Conservation (phyloP, 2,797 vertebrate species). For the Sebastes trivittatus region DNA sequence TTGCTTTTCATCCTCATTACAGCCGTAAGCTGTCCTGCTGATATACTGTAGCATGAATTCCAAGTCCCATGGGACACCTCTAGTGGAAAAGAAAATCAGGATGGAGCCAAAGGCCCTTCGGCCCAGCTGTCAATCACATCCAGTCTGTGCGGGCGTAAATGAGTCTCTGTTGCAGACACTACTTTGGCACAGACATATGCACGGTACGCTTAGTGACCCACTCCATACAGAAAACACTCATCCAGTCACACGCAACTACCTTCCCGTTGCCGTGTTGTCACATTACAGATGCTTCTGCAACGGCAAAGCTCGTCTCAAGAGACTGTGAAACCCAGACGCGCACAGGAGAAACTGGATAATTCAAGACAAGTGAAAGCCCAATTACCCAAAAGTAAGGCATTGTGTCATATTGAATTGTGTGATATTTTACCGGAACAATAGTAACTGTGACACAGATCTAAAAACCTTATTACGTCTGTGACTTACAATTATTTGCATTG, state of each 20-base stretch:
- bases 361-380: constrained; percentile 32
- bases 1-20: constrained; percentile 67
- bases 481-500: neutral
- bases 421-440: neutral
- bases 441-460: neutral
- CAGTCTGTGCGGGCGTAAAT: constrained; percentile 42
- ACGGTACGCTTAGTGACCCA: constrained; percentile 59
- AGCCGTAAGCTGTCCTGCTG: constrained; percentile 68
- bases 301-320: constrained; percentile 40
- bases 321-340: constrained; percentile 21
- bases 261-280: constrained; percentile 43
- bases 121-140: constrained; percentile 79
- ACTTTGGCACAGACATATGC: constrained; percentile 65
- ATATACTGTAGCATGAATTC: constrained; percentile 69
- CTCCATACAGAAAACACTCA: constrained; percentile 50
- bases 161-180: constrained; percentile 57
- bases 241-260: constrained; percentile 42
- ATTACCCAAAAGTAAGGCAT: constrained; percentile 13
- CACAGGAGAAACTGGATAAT: constrained; percentile 14
- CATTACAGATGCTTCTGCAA: constrained; percentile 45
- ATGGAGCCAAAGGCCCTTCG: constrained; percentile 70
- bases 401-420: neutral
- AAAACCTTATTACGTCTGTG: neutral
- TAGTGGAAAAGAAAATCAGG: constrained; percentile 69
- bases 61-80: constrained; percentile 71